Base-by-base conservation (phyloP, 92 coral and sea anemone species). In the Scolanthus callimorphus region DNA sequence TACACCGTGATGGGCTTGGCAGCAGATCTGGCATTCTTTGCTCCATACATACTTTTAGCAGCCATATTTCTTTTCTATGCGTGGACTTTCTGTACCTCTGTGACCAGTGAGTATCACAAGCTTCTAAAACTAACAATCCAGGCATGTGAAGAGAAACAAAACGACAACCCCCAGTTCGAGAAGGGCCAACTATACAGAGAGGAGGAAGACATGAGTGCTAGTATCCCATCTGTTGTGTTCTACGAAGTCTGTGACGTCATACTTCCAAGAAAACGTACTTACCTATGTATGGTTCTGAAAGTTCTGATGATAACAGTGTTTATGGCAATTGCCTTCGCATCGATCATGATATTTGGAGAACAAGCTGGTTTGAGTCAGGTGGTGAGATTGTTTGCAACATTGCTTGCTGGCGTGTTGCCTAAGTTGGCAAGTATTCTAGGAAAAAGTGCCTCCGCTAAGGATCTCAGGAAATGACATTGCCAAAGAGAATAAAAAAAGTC, bases 1-100 rank as follows among this genome's bases (percentile, higher is more conserved):
- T 62, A 62, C 11, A 17, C 28, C 20, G 44, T 8, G 37, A 62
- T 62, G 69, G 69, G 69, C 4, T 13, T 62, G 17, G 44, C 29
- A 6, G 55, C 56, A 19, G 48, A 31, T 29, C 29, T 19, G 3
- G 69, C 44, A 19, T 3, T 44, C 23, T 25, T 37, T 21, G 25
- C 27, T 0, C 69, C 57, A 2, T 12, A 4, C 8, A 25, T 62
- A 13, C 21, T 37, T 17, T 25, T 62, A 15, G 0, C 29, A 25
- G 44, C 39, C 29, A 31, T 62, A 6, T 47, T 46, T 46, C 43
- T 25, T 27, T 62, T 11, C 31, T 46, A 62, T 20, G n/a, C 24
- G 26, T 62, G 69, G 69, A 1, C 29, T 56, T 45, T 39, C 37
- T 23, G 44, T 15, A 62, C 29, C 23, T 25, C 55, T 45, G 56